Conservation (phyloP, 2,113 vertebrate genomes). For the Orycteropus afer region DNA sequence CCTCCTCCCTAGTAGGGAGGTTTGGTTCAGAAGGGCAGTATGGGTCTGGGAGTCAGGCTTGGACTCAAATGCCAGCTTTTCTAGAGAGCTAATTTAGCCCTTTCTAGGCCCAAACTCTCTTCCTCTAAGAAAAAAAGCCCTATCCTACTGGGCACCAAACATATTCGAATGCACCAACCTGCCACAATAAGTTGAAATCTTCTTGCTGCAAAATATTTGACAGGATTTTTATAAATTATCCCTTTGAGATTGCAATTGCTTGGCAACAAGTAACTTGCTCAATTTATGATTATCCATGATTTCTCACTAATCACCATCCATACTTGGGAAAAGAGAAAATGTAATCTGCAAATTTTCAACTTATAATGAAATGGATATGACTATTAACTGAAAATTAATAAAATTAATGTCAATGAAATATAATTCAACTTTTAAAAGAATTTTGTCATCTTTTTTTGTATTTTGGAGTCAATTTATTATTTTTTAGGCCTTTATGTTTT, state of each 20-base stretch:
- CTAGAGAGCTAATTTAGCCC: not conserved
- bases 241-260: constrained; percentile 52
- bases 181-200: not conserved
- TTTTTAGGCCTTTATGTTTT: not conserved
- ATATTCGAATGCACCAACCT: not conserved
- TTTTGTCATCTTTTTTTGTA: constrained; percentile 16
- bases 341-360: not conserved
- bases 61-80: not conserved
- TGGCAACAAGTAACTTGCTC: constrained; percentile 38
- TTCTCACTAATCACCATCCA: not conserved
- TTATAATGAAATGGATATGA: not conserved
- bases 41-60: not conserved
- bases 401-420: not conserved
- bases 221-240: constrained; percentile 45
- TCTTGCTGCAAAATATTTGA: constrained; percentile 18
- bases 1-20: not conserved
- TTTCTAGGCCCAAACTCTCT: not conserved
- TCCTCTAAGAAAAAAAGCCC: not conserved
- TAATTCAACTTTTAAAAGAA: not conserved
- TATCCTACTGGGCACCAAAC: not conserved
- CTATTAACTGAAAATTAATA: not conserved
- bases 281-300: constrained; percentile 22
- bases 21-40: not conserved
- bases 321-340: not conserved
- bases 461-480: not conserved